Evolutionary conservation across 1,140 invertebrate species (phyloP), one percentile per base, ranked within the genome.

Genomic region (Eupeodes corollae): DNA sequence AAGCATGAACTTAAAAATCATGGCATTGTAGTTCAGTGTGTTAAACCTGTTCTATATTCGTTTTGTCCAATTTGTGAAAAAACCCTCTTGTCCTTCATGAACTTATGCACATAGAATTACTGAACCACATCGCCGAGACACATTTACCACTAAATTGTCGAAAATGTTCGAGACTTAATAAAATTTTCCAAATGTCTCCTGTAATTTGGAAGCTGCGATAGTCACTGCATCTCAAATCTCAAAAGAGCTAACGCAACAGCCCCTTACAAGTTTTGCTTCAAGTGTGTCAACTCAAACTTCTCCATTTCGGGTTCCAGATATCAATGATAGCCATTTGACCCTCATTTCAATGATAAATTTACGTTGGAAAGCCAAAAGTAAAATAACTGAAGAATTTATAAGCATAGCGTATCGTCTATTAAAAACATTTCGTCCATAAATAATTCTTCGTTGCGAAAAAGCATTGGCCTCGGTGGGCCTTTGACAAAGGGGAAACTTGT

Each of bases 1-100:
- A 66, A 59, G 44, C 63, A 67, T 49, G 55, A 62, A 41, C 52
- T 56, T 42, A 56, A 52, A 14, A 47, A 42, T 6, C 63, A 67
- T 56, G 63, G 58, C 42, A 46, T 42, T 13, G 39, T 50, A n/a
- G 14, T 48, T 45, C 21, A 12, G 26, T 44, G 32, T 39, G 48
- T 14, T 42, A 16, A 46, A 2, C 49, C 42, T 32, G 57, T 48
- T 9, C 55, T 64, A 10, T 63, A 65, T 48, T 50, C 65, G 1
- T 63, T 67, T 37, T 67, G 63, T 30, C 56, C 61, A 1, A 63
- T 67, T n/a, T 67, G 63, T 43, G 56, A 60, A 50, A 55, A 1
- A 52, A 52, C 13, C 63, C 63, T 1, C 42, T 66, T 8, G 14
- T 54, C 15, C 44, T 66, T 6, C 54, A 52, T 15, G 45, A 53